These are phyloP conservation scores for Drosophila rufa DNA, from an alignment of 1,140 invertebrate genomes.

Conservation along the genomic window DNA sequence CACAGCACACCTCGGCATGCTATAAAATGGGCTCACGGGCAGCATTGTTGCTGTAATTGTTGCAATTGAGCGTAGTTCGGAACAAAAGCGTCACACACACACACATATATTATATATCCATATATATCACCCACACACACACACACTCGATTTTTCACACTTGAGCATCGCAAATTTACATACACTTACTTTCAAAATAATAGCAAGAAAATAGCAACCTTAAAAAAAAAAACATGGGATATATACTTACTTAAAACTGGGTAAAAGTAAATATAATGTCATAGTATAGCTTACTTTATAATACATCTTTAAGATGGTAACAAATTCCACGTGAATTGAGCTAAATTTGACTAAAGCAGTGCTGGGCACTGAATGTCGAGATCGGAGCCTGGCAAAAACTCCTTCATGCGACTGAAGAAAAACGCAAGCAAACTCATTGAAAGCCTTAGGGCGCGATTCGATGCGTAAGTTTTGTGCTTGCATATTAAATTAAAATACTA, in stretches of 20 bases:
- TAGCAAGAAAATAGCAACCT: background rate
- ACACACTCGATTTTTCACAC: conserved; percentile 36
- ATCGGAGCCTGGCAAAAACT: background rate
- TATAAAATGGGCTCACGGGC: conserved; percentile 59
- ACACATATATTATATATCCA: conserved; percentile 18
- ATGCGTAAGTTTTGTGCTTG: too few relatives aligned
- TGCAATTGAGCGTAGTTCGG: conserved; percentile 72
- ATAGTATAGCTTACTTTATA: too few relatives aligned
- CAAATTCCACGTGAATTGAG: background rate
- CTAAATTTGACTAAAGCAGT: background rate
- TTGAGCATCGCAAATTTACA: conserved; percentile 10
- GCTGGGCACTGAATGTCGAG: background rate
- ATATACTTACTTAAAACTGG: background rate
- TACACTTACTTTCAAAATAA: background rate
- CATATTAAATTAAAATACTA: background rate
- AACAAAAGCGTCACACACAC: conserved; percentile 52
- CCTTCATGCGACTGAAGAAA: too few relatives aligned
- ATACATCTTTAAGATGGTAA: too few relatives aligned
- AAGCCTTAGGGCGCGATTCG: too few relatives aligned
- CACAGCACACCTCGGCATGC: conserved; percentile 46
- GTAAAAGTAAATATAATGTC: background rate
- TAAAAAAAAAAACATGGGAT: too few relatives aligned
- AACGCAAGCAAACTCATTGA: background rate
- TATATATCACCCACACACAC: background rate
- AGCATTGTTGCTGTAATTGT: conserved; percentile 79